phyloP scores from a whole-genome alignment of 2,888 invertebrate genomes.

The Brassicogethes aeneus region DNA sequence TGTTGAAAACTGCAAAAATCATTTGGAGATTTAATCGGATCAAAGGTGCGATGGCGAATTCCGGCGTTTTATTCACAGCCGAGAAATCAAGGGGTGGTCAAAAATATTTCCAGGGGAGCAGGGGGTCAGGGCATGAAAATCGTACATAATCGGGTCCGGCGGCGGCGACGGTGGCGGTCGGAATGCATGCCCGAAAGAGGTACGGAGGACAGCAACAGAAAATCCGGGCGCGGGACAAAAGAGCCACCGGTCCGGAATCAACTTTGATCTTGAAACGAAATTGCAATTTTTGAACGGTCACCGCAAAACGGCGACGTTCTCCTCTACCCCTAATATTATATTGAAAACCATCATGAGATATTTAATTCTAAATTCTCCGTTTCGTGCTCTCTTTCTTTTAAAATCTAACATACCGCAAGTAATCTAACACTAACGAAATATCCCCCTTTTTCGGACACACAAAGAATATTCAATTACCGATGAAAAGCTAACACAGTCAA shows the following conservation, averaged over 20 bases:
- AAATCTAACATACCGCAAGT: background rate
- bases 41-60: background rate
- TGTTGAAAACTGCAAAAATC: background rate
- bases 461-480: too few relatives aligned
- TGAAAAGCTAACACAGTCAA: too few relatives aligned
- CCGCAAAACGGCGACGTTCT: slow-evolving; percentile 26
- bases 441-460: too few relatives aligned
- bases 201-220: background rate
- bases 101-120: background rate
- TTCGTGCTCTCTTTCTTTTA: slow-evolving; percentile 5
- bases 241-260: slow-evolving; percentile 36
- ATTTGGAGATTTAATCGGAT: background rate
- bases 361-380: slow-evolving; percentile 31
- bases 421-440: too few relatives aligned
- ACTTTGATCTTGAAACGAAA: slow-evolving; percentile 41
- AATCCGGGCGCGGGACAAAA: slow-evolving; percentile 30
- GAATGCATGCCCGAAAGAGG: background rate
- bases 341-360: slow-evolving; percentile 35
- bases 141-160: background rate
- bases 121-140: background rate
- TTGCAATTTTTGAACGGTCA: slow-evolving; percentile 40
- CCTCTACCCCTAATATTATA: slow-evolving; percentile 31
- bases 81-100: background rate
- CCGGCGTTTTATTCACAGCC: background rate
- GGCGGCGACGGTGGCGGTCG: background rate